Evolutionary conservation across 2,797 vertebrate genomes (phyloP), one percentile per base, ranked within the genome.

Genomic region (Coregonus sp.): DNA sequence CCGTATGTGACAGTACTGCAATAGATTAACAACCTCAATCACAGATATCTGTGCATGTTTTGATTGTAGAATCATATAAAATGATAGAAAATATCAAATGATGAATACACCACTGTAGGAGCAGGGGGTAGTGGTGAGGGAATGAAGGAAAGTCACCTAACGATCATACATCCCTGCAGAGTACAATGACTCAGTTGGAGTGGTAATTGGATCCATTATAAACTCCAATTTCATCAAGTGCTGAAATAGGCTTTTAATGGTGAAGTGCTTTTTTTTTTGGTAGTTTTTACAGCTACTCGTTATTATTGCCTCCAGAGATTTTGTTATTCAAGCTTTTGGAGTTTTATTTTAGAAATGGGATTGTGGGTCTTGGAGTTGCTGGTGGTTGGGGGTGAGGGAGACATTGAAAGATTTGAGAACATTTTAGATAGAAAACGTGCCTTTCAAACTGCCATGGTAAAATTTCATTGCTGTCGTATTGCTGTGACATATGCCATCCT

Each of bases 181-280:
- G 6, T 29, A 77, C 56, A 78, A 79, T 12, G 29, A 16, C 40
- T 65, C 35, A 11, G 56, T 65, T 69, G 68, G 70, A 85, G 72
- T 65, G 74, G 71, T 84, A 81, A 81, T 79, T 78, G 56, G 59
- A 75, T 75, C 54, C 71, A 80, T 84, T 80, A 82, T 77, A 72
- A 75, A 61, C 61, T 77, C 56, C 54, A 79, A 69, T 76, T 71
- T 82, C 5, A 78, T 80, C 37, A 84, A 77, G 71, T 72, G 75
- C 50, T 63, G 18, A 18, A 67, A 73, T 81, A 78, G 25, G 78
- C 75, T 81, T 80, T 81, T 65, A 81, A 67, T 33, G 20, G 54
- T 61, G 50, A 68, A 68, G 37, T 68, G 66, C 66, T 37, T 68
- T 25, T 25, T 25, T 25, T 25, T 31, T 25, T 4, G 9, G 1